Percentiles rank a stretch among this genome's conserved stretches.
phyloP scores from a whole-genome alignment of 35 echinoderm and acorn worm genomes.

The Ophioderma brevispina region DNA sequence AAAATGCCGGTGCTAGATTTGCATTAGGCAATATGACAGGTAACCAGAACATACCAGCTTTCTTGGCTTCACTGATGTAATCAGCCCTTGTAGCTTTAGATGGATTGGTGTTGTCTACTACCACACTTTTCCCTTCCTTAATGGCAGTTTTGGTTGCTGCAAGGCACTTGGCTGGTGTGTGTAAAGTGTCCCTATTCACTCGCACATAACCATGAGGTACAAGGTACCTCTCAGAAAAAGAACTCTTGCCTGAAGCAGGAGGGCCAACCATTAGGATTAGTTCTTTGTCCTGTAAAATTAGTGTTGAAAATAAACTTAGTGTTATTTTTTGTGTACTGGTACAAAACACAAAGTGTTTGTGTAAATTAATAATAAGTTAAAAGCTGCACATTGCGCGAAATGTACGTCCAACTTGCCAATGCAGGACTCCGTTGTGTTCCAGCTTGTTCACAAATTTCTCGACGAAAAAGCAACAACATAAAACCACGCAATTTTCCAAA shows the following conservation, averaged over 20 bases:
- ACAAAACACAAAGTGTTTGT: too few species aligned
- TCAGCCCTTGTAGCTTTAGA: conserved; percentile 42
- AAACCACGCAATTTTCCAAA: too few species aligned
- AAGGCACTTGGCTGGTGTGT: conserved; percentile 83
- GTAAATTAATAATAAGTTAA: too few species aligned
- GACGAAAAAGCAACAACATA: too few species aligned
- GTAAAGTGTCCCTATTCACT: conserved; percentile 87
- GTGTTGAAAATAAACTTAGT: background rate
- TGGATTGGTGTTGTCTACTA: conserved; percentile 95
- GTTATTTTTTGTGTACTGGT: too few species aligned
- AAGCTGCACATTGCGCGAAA: too few species aligned
- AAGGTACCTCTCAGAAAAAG: conserved; percentile 58
- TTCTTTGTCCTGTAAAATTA: conserved; percentile 73
- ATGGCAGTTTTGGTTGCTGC: conserved; percentile 74
- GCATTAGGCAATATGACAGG: background rate
- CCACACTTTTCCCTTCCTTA: conserved; percentile 73
- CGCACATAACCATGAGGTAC: conserved; percentile 73
- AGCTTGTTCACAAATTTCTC: too few species aligned
- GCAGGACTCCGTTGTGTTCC: too few species aligned
- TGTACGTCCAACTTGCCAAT: too few species aligned
- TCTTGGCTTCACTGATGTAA: conserved; percentile 66
- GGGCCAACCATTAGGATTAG: conserved; percentile 77
- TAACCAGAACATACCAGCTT: conserved; percentile 61
- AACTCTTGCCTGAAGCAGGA: conserved; percentile 93
- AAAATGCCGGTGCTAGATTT: too few species aligned